Conservation (phyloP, 2,888 invertebrate genomes). For the Drosophila cognata region DNA sequence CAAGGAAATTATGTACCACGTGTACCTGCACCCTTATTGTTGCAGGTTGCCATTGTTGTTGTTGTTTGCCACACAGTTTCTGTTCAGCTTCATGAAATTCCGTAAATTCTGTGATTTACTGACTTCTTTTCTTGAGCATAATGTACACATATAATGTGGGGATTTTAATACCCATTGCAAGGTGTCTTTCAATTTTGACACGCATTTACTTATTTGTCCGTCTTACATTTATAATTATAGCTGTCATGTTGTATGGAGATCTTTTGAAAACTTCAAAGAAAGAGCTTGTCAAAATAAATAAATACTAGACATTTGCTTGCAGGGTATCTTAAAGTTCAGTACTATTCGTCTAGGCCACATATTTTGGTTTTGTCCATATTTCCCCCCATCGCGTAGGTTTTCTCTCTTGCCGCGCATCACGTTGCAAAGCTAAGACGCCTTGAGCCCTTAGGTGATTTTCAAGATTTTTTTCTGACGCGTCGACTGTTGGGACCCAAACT, state of each 20-base stretch:
- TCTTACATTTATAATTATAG: neutral
- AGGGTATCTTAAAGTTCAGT: neutral
- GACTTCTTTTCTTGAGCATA: constrained; percentile 36
- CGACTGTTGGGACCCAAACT: constrained; percentile 41
- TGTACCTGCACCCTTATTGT: neutral
- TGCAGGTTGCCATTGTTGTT: neutral
- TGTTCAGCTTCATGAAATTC: constrained; percentile 39
- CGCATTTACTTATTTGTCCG: neutral
- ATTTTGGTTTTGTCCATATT: constrained; percentile 1
- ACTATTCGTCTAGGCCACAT: too few relatives aligned
- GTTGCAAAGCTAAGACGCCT: constrained; percentile 39
- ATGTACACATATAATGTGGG: constrained; percentile 43
- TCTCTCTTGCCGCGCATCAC: constrained; percentile 30
- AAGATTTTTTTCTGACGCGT: constrained; percentile 30
- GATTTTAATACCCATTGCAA: neutral
- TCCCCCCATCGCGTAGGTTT: neutral
- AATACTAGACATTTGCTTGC: neutral
- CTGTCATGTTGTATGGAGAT: neutral
- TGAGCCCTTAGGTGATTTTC: constrained; percentile 59
- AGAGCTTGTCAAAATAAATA: neutral
- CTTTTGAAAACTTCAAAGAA: neutral
- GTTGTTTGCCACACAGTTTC: constrained; percentile 39
- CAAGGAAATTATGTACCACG: neutral
- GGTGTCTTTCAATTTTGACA: neutral
- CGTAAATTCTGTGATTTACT: constrained; percentile 57